These are phyloP conservation scores for Apolygus lucorum DNA, from an alignment of 1,140 invertebrate genomes.

Conservation along the genomic window DNA sequence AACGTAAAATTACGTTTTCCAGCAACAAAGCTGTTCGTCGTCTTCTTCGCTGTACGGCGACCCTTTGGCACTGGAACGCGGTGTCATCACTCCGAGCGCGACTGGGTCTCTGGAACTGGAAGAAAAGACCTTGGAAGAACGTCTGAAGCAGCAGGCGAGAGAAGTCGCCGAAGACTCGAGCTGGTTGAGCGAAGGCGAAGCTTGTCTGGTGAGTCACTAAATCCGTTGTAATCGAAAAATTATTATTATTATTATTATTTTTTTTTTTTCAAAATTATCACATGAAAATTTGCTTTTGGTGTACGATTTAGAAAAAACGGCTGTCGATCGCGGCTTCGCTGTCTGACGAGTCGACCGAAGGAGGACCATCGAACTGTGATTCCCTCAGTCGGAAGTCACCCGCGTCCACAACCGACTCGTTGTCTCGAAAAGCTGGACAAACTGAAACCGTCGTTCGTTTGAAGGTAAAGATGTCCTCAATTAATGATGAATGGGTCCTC, in stretches of 20 bases:
- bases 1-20: too few relatives aligned
- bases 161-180: conserved; percentile 86
- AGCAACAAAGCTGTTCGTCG: conserved; percentile 6
- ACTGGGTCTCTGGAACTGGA: conserved; percentile 38
- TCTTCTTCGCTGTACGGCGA: conserved; percentile 20
- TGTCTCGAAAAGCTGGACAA: neutral
- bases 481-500: too few relatives aligned
- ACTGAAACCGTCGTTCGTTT: conserved; percentile 10
- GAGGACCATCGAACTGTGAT: conserved; percentile 35
- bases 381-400: neutral
- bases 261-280: too few relatives aligned
- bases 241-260: too few relatives aligned
- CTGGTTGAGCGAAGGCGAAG: conserved; percentile 76
- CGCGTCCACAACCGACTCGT: conserved; percentile 1
- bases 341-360: conserved; percentile 45
- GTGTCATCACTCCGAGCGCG: conserved; percentile 20
- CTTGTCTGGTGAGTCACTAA: conserved; percentile 59
- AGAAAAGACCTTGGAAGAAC: conserved; percentile 53
- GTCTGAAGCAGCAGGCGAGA: conserved; percentile 67
- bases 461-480: too few relatives aligned
- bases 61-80: conserved; percentile 15
- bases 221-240: too few relatives aligned
- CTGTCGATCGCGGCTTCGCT: conserved; percentile 49
- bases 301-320: conserved; percentile 47
- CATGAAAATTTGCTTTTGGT: too few relatives aligned